Evolutionary conservation across 1,140 invertebrate species (phyloP), one percentile per base, ranked within the genome.

Genomic region (Papilio aristodemus): DNA sequence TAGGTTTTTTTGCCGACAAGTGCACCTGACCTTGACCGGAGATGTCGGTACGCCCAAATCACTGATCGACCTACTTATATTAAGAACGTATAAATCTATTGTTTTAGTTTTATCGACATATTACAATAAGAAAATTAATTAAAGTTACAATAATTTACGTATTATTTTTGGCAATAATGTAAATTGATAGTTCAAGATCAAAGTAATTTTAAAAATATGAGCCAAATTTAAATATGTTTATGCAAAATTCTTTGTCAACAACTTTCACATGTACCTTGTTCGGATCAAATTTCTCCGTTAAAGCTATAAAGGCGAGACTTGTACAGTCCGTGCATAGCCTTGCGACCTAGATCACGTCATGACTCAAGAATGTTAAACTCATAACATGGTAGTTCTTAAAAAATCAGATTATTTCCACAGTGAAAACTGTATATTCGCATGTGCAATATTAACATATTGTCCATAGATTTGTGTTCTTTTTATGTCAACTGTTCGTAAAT

Each of bases 1-100:
- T 32, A 22, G 67, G 75, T 85, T 87, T 66, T 79, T 90, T 90
- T 87, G 84, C 83, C 74, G 71, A 54, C 82, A 83, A 80, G 84
- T 88, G 81, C 80, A 81, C 70, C 76, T 73, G 84, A 73, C 84
- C 86, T 86, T 88, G 84, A 86, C 84, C 84, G 81, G 46, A 70
- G 75, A 67, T 62, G 68, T 67, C 66, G 71, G 62, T 60, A 67
- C 75, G 71, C 70, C 78, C 75, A 81, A 85, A 79, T 75, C 72
- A 73, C 58, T 73, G 75, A 76, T 72, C 78, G 77, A 64, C 72
- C 78, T 73, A 80, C 72, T 71, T 78, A 71, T 54, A 68, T 36
- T 66, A 46, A 69, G 62, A 64, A 60, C 17, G 66, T 43, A 66
- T 4, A 22, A 19, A 19, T 66, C 58, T 37, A 54, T 70, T 36